Conservation (phyloP, 2,797 vertebrate genomes). For the Gallinago solitaria region DNA sequence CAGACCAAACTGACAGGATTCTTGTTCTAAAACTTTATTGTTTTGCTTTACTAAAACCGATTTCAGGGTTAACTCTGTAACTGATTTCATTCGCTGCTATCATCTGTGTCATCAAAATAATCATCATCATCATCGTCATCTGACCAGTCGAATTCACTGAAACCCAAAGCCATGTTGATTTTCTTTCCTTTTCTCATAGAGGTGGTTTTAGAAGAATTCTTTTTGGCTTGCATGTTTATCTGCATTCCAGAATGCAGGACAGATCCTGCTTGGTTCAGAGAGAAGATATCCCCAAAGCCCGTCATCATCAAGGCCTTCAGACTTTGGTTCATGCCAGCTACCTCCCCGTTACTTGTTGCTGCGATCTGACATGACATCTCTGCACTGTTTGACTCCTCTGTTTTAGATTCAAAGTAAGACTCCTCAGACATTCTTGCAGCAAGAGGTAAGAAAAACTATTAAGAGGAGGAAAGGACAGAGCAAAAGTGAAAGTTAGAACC, state of each 20-base stretch:
- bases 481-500: slow-evolving; percentile 82
- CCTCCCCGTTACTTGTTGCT: slow-evolving; percentile 87
- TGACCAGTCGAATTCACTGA: slow-evolving; percentile 94
- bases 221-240: slow-evolving; percentile 97
- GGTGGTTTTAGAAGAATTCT: slow-evolving; percentile 97
- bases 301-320: slow-evolving; percentile 90
- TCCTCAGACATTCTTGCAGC: slow-evolving; percentile 90
- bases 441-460: slow-evolving; percentile 91
- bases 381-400: slow-evolving; percentile 92
- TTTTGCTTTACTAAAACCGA: slow-evolving; percentile 45
- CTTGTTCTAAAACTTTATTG: slow-evolving; percentile 67
- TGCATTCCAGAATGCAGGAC: slow-evolving; percentile 92
- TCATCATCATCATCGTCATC: slow-evolving; percentile 82
- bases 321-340: slow-evolving; percentile 86
- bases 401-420: slow-evolving; percentile 94
- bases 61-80: slow-evolving; percentile 55
- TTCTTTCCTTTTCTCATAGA: slow-evolving; percentile 94
- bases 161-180: slow-evolving; percentile 92
- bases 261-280: slow-evolving; percentile 86
- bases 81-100: slow-evolving; percentile 80
- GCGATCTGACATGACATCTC: slow-evolving; percentile 94
- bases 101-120: slow-evolving; percentile 77
- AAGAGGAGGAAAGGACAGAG: slow-evolving; percentile 81
- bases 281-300: slow-evolving; percentile 90
- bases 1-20: slow-evolving; percentile 74